Evolutionary conservation across 1,140 invertebrate genomes (phyloP).

Genomic region (Diuraphis noxia): DNA sequence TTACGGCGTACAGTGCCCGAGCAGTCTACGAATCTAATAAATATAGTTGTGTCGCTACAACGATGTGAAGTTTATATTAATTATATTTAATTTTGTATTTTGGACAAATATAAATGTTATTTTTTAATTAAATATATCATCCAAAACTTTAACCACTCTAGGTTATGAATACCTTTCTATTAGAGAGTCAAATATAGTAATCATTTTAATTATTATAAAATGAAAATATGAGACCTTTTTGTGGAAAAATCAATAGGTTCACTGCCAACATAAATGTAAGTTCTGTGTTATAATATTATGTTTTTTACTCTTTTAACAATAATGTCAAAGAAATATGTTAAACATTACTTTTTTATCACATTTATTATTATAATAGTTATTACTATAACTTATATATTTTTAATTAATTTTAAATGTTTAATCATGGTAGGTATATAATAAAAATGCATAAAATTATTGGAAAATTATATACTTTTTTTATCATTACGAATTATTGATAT

Average conservation of each 20-base stretch:
- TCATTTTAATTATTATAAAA: not conserved
- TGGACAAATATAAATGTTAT: not conserved
- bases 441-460: not conserved
- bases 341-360: not conserved
- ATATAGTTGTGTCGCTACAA: not conserved
- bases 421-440: not conserved
- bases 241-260: not conserved
- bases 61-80: not conserved
- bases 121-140: not conserved
- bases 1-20: not conserved
- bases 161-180: not conserved
- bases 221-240: not conserved
- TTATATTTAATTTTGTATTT: not conserved
- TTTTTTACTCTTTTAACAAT: not conserved
- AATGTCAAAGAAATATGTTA: not conserved
- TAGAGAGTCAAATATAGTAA: not conserved
- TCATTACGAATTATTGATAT: not conserved
- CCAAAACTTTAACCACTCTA: not conserved
- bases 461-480: not conserved
- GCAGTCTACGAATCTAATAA: not conserved
- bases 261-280: no score
- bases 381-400: not conserved
- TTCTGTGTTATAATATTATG: not conserved
- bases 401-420: not conserved
- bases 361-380: not conserved